Conservation (phyloP, 2,888 invertebrate genomes). For the Ophion ventricosus region DNA sequence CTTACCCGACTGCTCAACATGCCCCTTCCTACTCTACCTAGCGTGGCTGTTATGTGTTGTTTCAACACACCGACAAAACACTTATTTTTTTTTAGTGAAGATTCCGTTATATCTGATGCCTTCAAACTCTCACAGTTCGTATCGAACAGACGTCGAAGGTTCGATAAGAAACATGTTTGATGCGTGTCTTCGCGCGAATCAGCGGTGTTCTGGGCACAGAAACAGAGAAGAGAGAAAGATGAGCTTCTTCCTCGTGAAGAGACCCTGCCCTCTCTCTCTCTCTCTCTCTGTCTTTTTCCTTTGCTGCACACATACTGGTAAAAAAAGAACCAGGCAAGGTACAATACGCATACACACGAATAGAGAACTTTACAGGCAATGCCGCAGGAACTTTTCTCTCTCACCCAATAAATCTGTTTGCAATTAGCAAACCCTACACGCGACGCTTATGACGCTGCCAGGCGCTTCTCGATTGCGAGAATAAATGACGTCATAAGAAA, state of each 20-base stretch:
- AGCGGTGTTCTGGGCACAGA: background rate
- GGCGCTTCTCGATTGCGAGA: slow-evolving; percentile 70
- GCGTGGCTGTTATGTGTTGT: background rate
- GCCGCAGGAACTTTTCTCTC: slow-evolving; percentile 60
- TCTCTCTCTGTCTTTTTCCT: too few species aligned
- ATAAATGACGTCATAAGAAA: slow-evolving; percentile 81
- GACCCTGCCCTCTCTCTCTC: background rate
- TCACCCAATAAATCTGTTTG: slow-evolving; percentile 82
- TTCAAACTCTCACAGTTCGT: slow-evolving; percentile 8
- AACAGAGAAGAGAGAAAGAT: background rate
- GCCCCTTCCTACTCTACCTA: too few species aligned
- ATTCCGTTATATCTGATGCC: background rate
- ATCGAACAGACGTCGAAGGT: slow-evolving; percentile 2
- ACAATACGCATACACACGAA: slow-evolving; percentile 1
- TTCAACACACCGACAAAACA: background rate
- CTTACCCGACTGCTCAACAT: too few species aligned
- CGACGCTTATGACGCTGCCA: slow-evolving; percentile 70
- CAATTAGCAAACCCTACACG: slow-evolving; percentile 81
- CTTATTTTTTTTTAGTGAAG: background rate
- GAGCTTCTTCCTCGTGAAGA: background rate
- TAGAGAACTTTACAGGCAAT: slow-evolving; percentile 22
- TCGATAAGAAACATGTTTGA: background rate
- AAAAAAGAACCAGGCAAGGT: background rate
- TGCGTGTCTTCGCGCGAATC: slow-evolving; percentile 17
- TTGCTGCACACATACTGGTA: background rate